These are phyloP conservation scores for Thymelicus acteon DNA, from an alignment of 2,888 invertebrate species.

Conservation along the genomic window DNA sequence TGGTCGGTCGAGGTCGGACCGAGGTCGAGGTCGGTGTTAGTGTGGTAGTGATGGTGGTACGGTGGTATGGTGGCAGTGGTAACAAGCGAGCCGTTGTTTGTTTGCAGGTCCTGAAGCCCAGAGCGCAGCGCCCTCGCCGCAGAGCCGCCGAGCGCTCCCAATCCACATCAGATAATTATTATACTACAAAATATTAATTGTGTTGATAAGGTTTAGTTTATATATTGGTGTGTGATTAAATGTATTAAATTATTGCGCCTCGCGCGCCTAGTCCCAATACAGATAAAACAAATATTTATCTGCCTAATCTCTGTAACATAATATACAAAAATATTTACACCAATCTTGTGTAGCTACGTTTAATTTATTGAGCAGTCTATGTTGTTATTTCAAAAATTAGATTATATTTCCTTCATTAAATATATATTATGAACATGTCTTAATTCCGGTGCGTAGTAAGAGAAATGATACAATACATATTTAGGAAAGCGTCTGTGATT, in stretches of 20 bases:
- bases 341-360: constrained; percentile 76
- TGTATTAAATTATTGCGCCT: constrained; percentile 80
- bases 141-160: constrained; percentile 67
- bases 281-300: constrained; percentile 79
- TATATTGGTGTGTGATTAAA: constrained; percentile 82
- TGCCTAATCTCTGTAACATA: constrained; percentile 77
- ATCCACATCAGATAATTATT: constrained; percentile 68
- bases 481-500: constrained; percentile 85
- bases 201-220: constrained; percentile 75
- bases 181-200: constrained; percentile 76
- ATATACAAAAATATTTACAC: constrained; percentile 65
- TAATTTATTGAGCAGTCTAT: constrained; percentile 80
- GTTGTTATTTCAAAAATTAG: constrained; percentile 71
- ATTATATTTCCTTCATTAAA: constrained; percentile 59
- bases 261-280: constrained; percentile 82
- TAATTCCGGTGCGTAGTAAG: constrained; percentile 72
- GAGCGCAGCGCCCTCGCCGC: constrained; percentile 59
- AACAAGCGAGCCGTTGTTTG: constrained; percentile 43
- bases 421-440: constrained; percentile 63
- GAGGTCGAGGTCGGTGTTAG: too few relatives aligned
- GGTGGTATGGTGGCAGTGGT: neutral
- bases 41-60: neutral
- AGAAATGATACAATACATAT: constrained; percentile 71
- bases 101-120: constrained; percentile 76
- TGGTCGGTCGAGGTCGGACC: too few relatives aligned